Evolutionary conservation across 2,113 vertebrate species (phyloP).

Genomic region (Tautogolabrus adspersus): DNA sequence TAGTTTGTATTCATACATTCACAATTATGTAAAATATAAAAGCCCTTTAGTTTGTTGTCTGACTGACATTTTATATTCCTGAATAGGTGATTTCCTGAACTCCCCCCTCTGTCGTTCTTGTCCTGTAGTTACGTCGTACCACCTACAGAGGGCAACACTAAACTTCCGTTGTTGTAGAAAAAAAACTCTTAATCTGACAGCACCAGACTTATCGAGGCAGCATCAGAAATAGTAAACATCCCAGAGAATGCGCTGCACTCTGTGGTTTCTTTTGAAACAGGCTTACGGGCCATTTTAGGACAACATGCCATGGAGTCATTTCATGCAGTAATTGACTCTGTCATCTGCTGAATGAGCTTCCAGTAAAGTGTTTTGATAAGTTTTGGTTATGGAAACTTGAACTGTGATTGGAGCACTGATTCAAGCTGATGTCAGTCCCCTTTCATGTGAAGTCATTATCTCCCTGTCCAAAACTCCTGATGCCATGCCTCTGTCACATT

Average conservation of each 20-base stretch:
- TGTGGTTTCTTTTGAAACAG: conserved; percentile 19
- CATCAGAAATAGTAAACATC: conserved; percentile 38
- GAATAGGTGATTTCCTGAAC: background rate
- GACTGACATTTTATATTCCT: background rate
- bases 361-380: background rate
- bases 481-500: conserved; percentile 64
- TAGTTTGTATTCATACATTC: background rate
- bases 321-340: conserved; percentile 13
- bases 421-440: conserved; percentile 6
- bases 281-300: conserved; percentile 1
- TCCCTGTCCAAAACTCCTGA: conserved; percentile 21
- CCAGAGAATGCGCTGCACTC: conserved; percentile 23
- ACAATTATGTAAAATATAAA: background rate
- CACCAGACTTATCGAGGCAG: conserved; percentile 15
- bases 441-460: conserved; percentile 20
- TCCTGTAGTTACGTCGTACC: conserved; percentile 25
- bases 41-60: background rate
- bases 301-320: background rate
- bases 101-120: fast-evolving
- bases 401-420: conserved; percentile 15
- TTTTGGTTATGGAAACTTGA: background rate
- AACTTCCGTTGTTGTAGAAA: conserved; percentile 10
- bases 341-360: conserved; percentile 12
- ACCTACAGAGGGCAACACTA: conserved; percentile 60
- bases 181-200: conserved; percentile 4